Base-by-base conservation (phyloP, 2,113 vertebrate genomes). In the Zapornia atra region DNA sequence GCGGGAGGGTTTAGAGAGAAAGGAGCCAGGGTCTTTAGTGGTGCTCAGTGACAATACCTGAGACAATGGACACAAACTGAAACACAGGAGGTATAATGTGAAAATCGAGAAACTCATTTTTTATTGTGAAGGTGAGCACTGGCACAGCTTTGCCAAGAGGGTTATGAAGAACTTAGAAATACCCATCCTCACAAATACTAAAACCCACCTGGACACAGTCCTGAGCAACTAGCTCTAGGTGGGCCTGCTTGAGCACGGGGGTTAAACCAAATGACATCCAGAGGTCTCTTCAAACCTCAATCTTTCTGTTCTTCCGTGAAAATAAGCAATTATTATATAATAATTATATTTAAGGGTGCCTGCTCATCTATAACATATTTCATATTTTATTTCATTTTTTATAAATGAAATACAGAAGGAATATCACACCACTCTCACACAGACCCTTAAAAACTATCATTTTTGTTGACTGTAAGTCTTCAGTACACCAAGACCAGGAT, bases 21-120 rank as follows among this genome's bases (percentile, higher is more conserved):
- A 0, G 0, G 24, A 73, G 24, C 5, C 42, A 59, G 22, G 19
- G 4, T 50, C 8, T n/a, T 36, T 53, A 46, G 4, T 66, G 24
- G 22, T 79, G 28, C 22, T 22, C 66, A 38, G 22, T 59, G 33
- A 38, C 26, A 51, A 11, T 21, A 36, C 50, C 10, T 4, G 11
- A 71, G 9, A 15, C 25, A 54, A 33, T 24, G 33, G 2, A 18
- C 69, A 82, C 33, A 89, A 36, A 36, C 21, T 24, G 33, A 33
- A 66, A 56, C 29, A 50, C 16, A 36, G 31, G 24, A 83, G 9
- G 10, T 42, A 15, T 15, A 12, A 6, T 33, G 40, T 59, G n/a
- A 87, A 63, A 54, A 69, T 31, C 17, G 72, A 54, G 34, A 77
- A 86, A 77, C 1, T 64, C 4, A 33, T 22, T 57, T 51, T 42